phyloP scores from a whole-genome alignment of 2,113 vertebrate species.

The Nymphicus hollandicus region DNA sequence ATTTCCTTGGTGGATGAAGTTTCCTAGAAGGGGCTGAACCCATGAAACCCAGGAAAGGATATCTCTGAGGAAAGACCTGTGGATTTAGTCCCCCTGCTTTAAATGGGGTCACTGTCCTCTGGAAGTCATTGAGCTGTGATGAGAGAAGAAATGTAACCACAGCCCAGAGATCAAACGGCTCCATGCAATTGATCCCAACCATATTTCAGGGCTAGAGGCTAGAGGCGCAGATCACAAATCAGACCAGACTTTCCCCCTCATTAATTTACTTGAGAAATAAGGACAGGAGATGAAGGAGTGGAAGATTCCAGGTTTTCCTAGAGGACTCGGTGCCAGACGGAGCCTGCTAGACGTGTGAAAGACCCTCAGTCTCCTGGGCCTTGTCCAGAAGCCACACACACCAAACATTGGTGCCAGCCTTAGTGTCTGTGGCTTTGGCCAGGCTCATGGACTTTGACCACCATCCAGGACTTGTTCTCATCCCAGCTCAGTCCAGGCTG shows the following conservation, averaged over 20 bases:
- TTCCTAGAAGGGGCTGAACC: not conserved
- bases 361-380: not conserved
- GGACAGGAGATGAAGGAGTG: not conserved
- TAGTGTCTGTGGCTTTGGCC: constrained; percentile 1
- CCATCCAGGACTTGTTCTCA: not conserved
- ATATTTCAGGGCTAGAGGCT: not conserved
- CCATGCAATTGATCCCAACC: constrained; percentile 34
- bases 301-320: constrained; percentile 25
- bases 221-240: not conserved
- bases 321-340: not conserved
- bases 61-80: not conserved
- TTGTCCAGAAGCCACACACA: not conserved
- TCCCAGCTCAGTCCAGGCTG: not conserved
- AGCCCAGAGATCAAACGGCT: constrained; percentile 23
- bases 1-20: not conserved
- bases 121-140: not conserved
- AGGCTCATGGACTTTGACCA: not conserved
- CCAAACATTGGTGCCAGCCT: not conserved
- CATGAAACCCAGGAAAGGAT: not conserved
- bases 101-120: not conserved
- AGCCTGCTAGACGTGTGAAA: not conserved
- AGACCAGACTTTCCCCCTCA: constrained; percentile 31
- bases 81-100: not conserved
- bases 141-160: not conserved
- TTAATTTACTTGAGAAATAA: constrained; percentile 35